Evolutionary conservation across 2,888 invertebrate genomes (phyloP).

Genomic region (Trissonchulus latispiculum): DNA sequence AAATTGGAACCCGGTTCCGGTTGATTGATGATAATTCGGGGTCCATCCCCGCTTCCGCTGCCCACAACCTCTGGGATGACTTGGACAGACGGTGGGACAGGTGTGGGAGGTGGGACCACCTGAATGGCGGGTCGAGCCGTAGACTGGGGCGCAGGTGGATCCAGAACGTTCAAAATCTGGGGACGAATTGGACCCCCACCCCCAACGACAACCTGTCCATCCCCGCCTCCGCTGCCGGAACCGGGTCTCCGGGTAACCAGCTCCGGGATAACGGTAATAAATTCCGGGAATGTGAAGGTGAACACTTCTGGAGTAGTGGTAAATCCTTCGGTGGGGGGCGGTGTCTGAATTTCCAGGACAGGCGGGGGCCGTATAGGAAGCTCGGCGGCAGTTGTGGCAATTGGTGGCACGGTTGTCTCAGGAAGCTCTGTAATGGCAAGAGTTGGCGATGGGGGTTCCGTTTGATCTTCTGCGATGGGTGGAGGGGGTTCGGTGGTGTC

Average conservation of each 20-base stretch:
- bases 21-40: background rate
- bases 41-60: background rate
- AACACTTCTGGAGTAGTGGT: background rate
- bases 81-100: background rate
- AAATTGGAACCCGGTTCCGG: background rate
- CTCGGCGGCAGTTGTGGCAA: too few species aligned
- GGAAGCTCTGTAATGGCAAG: too few species aligned
- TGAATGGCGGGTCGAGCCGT: background rate
- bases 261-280: constrained; percentile 37
- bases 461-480: too few species aligned
- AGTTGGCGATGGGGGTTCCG: too few species aligned
- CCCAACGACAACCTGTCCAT: background rate
- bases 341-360: too few species aligned
- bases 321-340: too few species aligned
- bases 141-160: too few species aligned
- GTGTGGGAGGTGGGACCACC: background rate
- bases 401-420: too few species aligned
- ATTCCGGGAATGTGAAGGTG: constrained; percentile 35
- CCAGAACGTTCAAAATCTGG: too few species aligned
- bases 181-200: background rate
- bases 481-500: too few species aligned
- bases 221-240: background rate
- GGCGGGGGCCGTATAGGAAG: too few species aligned
- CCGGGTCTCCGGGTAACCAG: constrained; percentile 23
- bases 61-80: background rate